These are phyloP conservation scores for Xiphophorus couchianus DNA, from an alignment of 2,113 vertebrate species.

Conservation along the genomic window DNA sequence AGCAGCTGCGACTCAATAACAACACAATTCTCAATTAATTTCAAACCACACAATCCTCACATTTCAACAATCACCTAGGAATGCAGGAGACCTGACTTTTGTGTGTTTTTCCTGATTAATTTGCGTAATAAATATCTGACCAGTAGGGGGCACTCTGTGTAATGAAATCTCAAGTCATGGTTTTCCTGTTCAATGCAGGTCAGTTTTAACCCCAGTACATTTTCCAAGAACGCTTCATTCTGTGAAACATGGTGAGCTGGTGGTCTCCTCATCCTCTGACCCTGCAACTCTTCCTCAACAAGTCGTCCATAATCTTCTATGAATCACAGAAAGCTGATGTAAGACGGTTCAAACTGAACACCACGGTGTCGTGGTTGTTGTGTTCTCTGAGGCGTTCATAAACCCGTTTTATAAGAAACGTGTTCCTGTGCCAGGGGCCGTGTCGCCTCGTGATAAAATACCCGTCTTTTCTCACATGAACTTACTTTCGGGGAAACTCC, in stretches of 20 bases:
- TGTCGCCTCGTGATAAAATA: background rate
- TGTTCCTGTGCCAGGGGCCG: background rate
- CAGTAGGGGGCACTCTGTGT: background rate
- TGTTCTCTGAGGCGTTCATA: too few species aligned
- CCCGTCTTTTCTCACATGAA: background rate
- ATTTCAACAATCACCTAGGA: background rate
- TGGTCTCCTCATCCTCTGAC: too few species aligned
- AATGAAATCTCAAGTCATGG: background rate
- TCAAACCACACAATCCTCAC: background rate
- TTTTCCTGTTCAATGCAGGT: too few species aligned
- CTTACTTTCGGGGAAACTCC: slow-evolving; percentile 93
- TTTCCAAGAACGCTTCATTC: too few species aligned
- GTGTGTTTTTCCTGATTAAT: background rate
- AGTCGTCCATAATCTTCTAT: too few species aligned
- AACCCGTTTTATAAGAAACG: too few species aligned
- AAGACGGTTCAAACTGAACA: too few species aligned
- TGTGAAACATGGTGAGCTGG: too few species aligned
- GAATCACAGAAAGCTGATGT: too few species aligned
- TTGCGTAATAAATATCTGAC: background rate
- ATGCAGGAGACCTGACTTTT: background rate
- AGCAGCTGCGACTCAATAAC: background rate
- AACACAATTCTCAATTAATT: background rate
- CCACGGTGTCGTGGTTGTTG: too few species aligned
- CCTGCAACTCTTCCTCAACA: too few species aligned
- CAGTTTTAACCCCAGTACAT: too few species aligned